phyloP scores from a whole-genome alignment of 2,113 vertebrate genomes.

The Brachionichthys hirsutus region DNA sequence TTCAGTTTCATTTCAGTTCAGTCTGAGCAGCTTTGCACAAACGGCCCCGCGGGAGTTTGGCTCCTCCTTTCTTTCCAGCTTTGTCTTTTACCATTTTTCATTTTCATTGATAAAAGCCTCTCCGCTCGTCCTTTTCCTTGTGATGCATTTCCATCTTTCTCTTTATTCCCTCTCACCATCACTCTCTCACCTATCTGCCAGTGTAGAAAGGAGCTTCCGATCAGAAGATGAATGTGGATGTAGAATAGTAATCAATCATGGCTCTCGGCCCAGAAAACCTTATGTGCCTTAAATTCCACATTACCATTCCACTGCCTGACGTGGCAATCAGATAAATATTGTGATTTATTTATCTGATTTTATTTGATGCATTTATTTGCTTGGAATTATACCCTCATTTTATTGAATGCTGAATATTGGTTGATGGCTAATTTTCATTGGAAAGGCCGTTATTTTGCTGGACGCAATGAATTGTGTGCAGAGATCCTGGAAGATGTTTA shows the following conservation, averaged over 20 bases:
- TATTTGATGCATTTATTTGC: slow-evolving; percentile 8
- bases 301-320: not conserved
- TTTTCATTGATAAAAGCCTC: too few relatives aligned
- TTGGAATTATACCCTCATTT: slow-evolving; percentile 1
- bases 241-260: slow-evolving; percentile 11
- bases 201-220: slow-evolving; percentile 11
- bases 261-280: not conserved
- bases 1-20: not conserved
- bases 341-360: slow-evolving; percentile 1
- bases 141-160: slow-evolving; percentile 3
- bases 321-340: not conserved
- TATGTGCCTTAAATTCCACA: not conserved
- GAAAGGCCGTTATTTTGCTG: slow-evolving; percentile 10
- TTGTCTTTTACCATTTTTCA: not conserved
- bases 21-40: slow-evolving; percentile 7
- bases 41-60: slow-evolving; percentile 15
- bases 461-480: slow-evolving; percentile 12
- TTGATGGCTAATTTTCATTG: slow-evolving; percentile 18
- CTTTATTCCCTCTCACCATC: not conserved
- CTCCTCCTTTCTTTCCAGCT: slow-evolving; percentile 17
- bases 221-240: slow-evolving; percentile 22
- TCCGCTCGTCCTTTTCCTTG: slow-evolving; percentile 23
- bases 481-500: slow-evolving; percentile 1
- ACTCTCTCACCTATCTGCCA: slow-evolving; percentile 1
- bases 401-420: too few relatives aligned